These are phyloP conservation scores for Actenoides lindsayi DNA, from an alignment of 2,113 vertebrate genomes.

Conservation along the genomic window DNA sequence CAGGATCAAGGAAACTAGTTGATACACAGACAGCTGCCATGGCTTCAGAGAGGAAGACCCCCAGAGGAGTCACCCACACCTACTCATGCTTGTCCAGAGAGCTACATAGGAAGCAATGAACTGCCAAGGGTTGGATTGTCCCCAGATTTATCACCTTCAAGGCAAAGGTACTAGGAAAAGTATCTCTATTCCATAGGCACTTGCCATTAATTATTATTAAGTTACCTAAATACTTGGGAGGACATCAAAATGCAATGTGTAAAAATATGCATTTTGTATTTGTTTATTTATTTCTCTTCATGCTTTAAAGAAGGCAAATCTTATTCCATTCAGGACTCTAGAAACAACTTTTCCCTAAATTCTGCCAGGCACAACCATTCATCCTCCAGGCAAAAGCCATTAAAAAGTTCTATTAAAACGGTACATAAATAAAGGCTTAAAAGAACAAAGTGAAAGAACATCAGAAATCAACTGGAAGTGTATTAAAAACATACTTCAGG, in stretches of 20 bases:
- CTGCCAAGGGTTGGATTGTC: not conserved
- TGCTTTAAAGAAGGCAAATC: not conserved
- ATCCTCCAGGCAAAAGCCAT: not conserved
- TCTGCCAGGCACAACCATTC: not conserved
- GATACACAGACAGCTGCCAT: not conserved
- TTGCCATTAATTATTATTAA: not conserved
- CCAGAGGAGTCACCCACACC: not conserved
- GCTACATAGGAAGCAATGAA: not conserved
- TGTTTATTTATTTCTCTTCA: not conserved
- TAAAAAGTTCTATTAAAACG: not conserved
- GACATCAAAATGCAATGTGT: not conserved
- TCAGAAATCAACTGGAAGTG: not conserved
- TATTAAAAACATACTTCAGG: not conserved
- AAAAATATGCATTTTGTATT: not conserved
- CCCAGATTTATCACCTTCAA: not conserved
- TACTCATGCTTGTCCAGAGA: not conserved
- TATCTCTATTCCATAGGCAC: not conserved
- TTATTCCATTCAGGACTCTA: not conserved
- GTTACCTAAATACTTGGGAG: not conserved
- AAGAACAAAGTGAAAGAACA: not conserved
- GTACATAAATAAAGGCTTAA: not conserved
- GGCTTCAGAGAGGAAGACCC: not conserved
- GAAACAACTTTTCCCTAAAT: not conserved
- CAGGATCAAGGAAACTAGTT: not conserved
- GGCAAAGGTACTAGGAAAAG: not conserved